Conservation (phyloP, 2,113 vertebrate genomes). For the Sinocyclocheilus anophthalmus region DNA sequence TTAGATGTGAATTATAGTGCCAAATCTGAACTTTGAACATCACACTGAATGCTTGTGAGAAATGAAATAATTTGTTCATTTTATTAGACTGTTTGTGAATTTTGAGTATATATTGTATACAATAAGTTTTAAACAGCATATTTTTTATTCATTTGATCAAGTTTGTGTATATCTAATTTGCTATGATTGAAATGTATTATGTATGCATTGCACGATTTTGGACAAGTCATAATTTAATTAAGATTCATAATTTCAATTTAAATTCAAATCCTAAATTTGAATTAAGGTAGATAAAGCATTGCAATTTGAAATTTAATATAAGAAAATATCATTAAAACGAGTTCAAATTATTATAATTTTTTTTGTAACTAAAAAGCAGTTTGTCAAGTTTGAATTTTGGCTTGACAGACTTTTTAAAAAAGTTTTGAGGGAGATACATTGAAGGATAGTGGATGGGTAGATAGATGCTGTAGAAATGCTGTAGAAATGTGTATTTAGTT, state of each 20-base stretch:
- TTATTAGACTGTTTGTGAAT: background rate
- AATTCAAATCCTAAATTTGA: background rate
- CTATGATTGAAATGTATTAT: too few species aligned
- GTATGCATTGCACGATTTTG: too few species aligned
- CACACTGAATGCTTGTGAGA: too few species aligned
- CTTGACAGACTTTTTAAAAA: background rate
- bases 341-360: background rate
- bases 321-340: background rate
- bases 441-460: too few species aligned
- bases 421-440: background rate
- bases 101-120: background rate
- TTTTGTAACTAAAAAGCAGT: background rate
- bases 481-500: background rate
- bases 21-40: too few species aligned
- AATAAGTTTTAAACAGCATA: background rate
- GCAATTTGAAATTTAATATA: background rate
- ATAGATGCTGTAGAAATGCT: background rate
- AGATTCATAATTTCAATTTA: too few species aligned
- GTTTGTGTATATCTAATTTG: background rate
- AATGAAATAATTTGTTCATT: background rate
- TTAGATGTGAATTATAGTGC: too few species aligned
- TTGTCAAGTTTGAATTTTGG: background rate
- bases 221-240: too few species aligned
- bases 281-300: background rate
- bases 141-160: background rate